Base-by-base conservation (phyloP, 1,140 invertebrate genomes). In the Acyrthosiphon pisum region DNA sequence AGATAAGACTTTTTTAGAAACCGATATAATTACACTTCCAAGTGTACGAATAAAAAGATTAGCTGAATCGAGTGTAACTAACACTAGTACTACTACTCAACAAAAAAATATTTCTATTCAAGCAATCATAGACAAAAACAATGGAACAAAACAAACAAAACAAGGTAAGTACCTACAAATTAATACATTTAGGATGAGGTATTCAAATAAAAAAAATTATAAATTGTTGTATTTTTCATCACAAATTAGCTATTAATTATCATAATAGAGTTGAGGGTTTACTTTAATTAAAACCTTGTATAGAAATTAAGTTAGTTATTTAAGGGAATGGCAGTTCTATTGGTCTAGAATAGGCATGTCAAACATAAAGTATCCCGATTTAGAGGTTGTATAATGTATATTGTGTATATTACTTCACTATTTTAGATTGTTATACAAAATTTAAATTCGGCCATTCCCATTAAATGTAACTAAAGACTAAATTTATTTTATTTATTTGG, bases 101-200 rank as follows among this genome's bases (percentile, higher is more conserved):
- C 88, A 41, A 37, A 53, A 89, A 41, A 26, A 56, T 89, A 53
- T 22, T 35, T 37, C n/a, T 37, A 11, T 89, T 37, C n/a, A n/a
- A 89, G 87, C n/a, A 89, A 14, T 35, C 3, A 37, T 23, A 35
- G n/a, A 89, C 9, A 89, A 56, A 87, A 48, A 22, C 9, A 89
- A 89, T 89, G 88, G 88, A 56, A 89, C n/a, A 18, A 53, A 89
- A 89, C n/a, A 11, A 37, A 53, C 20, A 53, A 89, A 89, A 88
- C 46, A 41, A n/a, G 88, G 88, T 89, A 89, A 22, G 3, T 56
- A 56, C 44, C 18, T 86, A 18, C n/a, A 76, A 76, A 76, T 35
- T 4, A 6, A 76, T 18, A n/a, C 14, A 6, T 35, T n/a, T n/a
- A 76, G 6, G 14, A 76, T 76, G 4, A 76, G 14, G 60, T n/a